Base-by-base conservation (phyloP, 2,113 vertebrate species). In the Urocolius indicus region DNA sequence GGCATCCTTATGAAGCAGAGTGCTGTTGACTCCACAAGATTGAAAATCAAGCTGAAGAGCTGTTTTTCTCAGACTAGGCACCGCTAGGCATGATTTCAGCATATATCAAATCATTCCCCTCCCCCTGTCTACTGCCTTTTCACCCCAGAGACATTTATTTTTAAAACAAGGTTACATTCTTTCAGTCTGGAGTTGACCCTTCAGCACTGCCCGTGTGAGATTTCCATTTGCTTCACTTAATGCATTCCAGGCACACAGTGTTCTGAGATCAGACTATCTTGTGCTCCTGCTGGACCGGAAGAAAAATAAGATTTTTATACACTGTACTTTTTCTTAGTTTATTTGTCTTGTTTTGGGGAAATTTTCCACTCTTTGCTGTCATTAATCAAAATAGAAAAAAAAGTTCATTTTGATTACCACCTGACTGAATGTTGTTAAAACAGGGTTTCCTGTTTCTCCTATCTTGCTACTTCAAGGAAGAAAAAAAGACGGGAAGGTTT, bases 151-250 rank as follows among this genome's bases (percentile, higher is more conserved):
- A n/a, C 79, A 75, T 91, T 94, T 95, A 92, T 96, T 95, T 97
- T 95, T 66, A 87, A 95, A 95, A 79, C 77, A 92, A 94, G 88
- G 86, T 96, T 96, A 89, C 83, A 87, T 93, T 95, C 93, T 87
- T 95, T 78, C 86, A 87, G 80, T 75, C 45, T 96, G 79, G 57
- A 68, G 48, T 84, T 96, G 90, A 94, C 94, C 91, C 93, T 93
- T 88, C 17, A 46, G 65, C 0, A 0, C 57, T 92, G 76, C 85
- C 75, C 83, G 36, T 71, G 66, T 95, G 90, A 90, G 83, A 87
- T 93, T 96, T 87, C 68, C 68, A 32, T 97, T 95, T 95, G 72
- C 79, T 90, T 88, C 85, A 41, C 72, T 91, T 91, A 83, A 91
- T 68, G 34, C 85, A 92, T 95, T 92, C 88, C 88, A 95, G 81